Percentiles rank a stretch among this genome's conserved stretches.
Conservation (phyloP, 1,140 invertebrate species). For the Atta texana region DNA sequence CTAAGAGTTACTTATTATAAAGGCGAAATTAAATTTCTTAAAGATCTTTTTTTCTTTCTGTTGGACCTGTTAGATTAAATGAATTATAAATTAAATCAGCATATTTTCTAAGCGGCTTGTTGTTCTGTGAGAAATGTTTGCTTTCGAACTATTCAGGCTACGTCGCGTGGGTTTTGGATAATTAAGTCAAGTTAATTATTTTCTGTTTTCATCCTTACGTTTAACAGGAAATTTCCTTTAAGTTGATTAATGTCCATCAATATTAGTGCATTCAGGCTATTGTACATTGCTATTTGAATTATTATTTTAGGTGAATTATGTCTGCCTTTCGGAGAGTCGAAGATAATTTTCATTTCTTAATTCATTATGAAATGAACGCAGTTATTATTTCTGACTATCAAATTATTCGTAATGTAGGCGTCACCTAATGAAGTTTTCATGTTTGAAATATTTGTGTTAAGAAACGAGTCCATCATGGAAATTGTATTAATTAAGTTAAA, state of each 20-base stretch:
- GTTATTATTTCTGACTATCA: constrained; percentile 15
- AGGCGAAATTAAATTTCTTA: not conserved
- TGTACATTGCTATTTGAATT: not conserved
- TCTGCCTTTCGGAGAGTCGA: not conserved
- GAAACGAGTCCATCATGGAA: not conserved
- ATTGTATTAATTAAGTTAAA: not conserved
- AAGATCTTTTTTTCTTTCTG: not conserved
- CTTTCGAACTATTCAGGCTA: not conserved
- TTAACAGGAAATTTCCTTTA: not conserved
- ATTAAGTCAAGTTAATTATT: constrained; percentile 12
- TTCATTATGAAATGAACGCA: not conserved
- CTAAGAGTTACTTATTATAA: not conserved
- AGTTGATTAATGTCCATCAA: not conserved
- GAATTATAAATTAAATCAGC: not conserved
- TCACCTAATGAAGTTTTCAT: not conserved
- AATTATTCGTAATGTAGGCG: not conserved
- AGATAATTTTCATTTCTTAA: constrained; percentile 12
- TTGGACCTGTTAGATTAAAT: not conserved
- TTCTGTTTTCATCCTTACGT: not conserved
- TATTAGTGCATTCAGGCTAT: not conserved
- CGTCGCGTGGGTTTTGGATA: not conserved
- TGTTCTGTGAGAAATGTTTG: not conserved
- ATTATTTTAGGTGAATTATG: not conserved
- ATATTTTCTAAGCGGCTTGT: not conserved
- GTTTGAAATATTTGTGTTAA: not conserved